Conservation (phyloP, 2,888 invertebrate genomes). For the Eudasyphora cyanicolor region DNA sequence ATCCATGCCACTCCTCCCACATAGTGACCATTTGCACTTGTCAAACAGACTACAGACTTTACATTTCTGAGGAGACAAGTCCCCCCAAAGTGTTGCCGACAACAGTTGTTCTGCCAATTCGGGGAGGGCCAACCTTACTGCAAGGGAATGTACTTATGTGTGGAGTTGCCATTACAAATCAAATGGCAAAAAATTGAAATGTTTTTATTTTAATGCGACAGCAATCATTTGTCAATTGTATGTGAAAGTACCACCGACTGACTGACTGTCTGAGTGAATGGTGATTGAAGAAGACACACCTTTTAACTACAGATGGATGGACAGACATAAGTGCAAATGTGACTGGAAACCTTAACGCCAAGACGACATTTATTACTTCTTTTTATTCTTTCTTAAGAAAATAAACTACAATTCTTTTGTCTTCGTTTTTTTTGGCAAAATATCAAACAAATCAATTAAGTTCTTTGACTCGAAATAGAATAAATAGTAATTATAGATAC, state of each 20-base stretch:
- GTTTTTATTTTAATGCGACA: constrained; percentile 35
- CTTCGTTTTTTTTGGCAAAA: constrained; percentile 39
- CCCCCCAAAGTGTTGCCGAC: neutral
- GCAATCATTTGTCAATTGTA: constrained; percentile 36
- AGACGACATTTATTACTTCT: neutral
- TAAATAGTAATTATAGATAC: neutral
- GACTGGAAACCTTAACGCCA: constrained; percentile 21
- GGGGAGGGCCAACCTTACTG: too few relatives aligned
- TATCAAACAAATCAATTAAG: constrained; percentile 47
- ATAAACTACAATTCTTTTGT: neutral
- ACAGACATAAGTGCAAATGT: constrained; percentile 21
- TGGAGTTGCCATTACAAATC: neutral
- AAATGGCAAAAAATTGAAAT: constrained; percentile 16
- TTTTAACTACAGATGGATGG: neutral
- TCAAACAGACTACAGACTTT: neutral
- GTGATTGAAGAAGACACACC: constrained; percentile 30
- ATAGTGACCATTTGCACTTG: neutral
- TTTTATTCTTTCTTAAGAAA: neutral
- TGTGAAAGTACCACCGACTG: neutral
- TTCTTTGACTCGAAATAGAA: constrained; percentile 27
- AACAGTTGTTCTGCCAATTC: neutral
- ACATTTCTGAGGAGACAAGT: neutral
- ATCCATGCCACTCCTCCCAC: neutral
- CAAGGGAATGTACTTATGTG: too few relatives aligned
- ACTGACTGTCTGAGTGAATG: too few relatives aligned